Evolutionary conservation across 2,113 vertebrate species (phyloP).

Genomic region (Megaceryle torquata): DNA sequence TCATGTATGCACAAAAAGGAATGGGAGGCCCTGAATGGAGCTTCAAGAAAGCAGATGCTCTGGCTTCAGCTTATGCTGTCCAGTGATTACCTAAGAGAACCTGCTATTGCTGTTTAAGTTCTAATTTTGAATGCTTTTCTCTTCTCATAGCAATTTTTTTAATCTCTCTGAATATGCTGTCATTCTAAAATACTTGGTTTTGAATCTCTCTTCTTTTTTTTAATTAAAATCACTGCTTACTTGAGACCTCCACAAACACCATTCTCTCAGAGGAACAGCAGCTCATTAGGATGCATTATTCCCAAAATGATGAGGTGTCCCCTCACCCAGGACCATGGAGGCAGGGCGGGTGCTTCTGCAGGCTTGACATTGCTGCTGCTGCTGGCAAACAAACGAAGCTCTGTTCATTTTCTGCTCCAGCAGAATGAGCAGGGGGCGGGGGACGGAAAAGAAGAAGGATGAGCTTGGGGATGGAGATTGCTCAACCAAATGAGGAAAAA

Average conservation of each 20-base stretch:
- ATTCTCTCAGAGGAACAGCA: neutral
- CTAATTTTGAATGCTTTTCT: neutral
- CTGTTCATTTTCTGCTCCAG: slow-evolving; percentile 32
- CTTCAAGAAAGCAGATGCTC: neutral
- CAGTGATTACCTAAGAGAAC: neutral
- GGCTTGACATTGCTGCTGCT: neutral
- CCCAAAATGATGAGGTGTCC: neutral
- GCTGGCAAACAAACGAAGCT: neutral
- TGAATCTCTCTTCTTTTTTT: neutral
- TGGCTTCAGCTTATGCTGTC: neutral
- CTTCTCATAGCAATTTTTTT: neutral
- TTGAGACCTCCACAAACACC: neutral
- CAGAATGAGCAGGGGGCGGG: neutral
- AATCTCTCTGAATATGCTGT: neutral
- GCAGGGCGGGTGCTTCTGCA: neutral
- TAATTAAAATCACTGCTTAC: neutral
- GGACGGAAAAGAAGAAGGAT: neutral
- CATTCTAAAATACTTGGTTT: neutral
- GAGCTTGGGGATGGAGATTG: neutral
- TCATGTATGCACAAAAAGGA: neutral
- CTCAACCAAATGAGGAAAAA: neutral
- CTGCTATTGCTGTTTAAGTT: neutral
- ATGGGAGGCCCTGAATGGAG: neutral
- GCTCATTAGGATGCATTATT: neutral
- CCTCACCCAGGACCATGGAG: neutral